Base-by-base conservation (phyloP, 1,140 invertebrate species). In the Drosophila ironensis region DNA sequence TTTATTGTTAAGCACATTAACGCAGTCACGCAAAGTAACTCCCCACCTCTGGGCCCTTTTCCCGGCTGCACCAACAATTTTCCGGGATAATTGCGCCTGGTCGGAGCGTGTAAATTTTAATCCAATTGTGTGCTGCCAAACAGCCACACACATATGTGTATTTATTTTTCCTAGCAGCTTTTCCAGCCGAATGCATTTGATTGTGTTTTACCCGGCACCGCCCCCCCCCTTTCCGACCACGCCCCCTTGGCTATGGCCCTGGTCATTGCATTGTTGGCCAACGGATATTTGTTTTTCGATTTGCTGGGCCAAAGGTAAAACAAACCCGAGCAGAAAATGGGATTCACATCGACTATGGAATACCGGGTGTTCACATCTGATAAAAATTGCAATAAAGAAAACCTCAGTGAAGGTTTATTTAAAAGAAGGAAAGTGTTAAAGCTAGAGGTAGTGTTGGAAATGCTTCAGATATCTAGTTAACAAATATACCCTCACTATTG, bases 1-100 rank as follows among this genome's bases (percentile, higher is more conserved):
- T 84, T 84, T 84, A 84, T 84, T 86, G 80, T 84, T 84, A 84
- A 84, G 80, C 80, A 84, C 80, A 84, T 84, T 84, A 84, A 84
- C 80, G 80, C 80, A 84, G 66, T 86, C 80, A 75, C 80, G 74
- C 80, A 72, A 57, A 60, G 80, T 45, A 44, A 45, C 63, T 72
- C 48, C 46, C 33, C 19, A 12, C 17, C 12, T 12, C 9, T 2
- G 9, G 20, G 11, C 19, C 5, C 24, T 4, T 33, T 12, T n/a
- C 22, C 5, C 35, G 35, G 4, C 4, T 14, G 28, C 14, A 16
- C 28, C 19, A 11, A 8, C 8, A 14, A 22, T 37, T 28, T 41
- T 24, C 52, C 44, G 24, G 53, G 78, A 82, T 82, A 82, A 82
- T 82, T 82, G 78, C 80, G 80, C 82, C 66, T 86, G 74, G 73